Evolutionary conservation across 2,797 vertebrate species (phyloP).

Genomic region (Myripristis jacobus): DNA sequence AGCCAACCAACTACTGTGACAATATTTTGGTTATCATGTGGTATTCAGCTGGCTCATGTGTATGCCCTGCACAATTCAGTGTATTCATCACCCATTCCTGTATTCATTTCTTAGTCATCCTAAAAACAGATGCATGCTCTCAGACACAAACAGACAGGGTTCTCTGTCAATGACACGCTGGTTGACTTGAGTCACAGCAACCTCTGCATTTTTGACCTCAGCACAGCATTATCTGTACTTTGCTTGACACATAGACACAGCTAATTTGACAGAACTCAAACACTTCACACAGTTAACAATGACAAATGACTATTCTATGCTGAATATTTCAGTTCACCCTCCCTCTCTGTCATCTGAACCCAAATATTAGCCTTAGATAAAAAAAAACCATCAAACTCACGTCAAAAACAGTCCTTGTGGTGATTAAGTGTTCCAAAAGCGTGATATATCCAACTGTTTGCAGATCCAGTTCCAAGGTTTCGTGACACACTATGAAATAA

Average conservation of each 20-base stretch:
- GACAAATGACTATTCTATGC: slow-evolving; percentile 28
- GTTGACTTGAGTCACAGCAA: slow-evolving; percentile 7
- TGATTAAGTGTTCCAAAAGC: slow-evolving; percentile 58
- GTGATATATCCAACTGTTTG: slow-evolving; percentile 46
- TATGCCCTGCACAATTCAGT: not conserved
- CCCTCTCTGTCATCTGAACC: slow-evolving; percentile 26
- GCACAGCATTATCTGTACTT: slow-evolving; percentile 35
- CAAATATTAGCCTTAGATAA: slow-evolving; percentile 62
- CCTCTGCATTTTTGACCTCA: slow-evolving; percentile 31
- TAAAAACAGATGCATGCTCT: not conserved
- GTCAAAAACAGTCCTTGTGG: slow-evolving; percentile 54
- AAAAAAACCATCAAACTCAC: slow-evolving; percentile 71
- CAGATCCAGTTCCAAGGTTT: slow-evolving; percentile 46
- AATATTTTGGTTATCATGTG: not conserved
- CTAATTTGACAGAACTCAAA: slow-evolving; percentile 50
- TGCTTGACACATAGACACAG: slow-evolving; percentile 36
- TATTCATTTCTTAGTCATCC: not conserved
- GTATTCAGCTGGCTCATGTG: not conserved
- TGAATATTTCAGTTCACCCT: slow-evolving; percentile 9
- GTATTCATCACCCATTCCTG: not conserved
- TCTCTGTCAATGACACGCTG: slow-evolving; percentile 52
- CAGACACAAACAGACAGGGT: not conserved
- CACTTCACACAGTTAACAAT: slow-evolving; percentile 35
- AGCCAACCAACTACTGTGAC: no score
- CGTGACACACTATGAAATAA: not conserved